These are phyloP conservation scores for Glossophaga mutica DNA, from an alignment of 2,797 vertebrate species.

Conservation along the genomic window DNA sequence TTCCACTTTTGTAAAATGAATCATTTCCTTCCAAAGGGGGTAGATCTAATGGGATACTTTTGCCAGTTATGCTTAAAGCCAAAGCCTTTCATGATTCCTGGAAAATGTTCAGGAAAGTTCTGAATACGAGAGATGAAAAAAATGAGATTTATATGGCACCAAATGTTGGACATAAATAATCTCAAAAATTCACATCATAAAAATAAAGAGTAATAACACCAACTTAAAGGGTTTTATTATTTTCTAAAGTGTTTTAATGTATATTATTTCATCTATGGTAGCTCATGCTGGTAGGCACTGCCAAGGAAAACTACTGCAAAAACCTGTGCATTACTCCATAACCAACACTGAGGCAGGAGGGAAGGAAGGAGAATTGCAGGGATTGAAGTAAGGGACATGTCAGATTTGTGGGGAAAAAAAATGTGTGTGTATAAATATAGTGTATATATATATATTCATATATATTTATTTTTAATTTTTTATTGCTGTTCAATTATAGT, in stretches of 20 bases:
- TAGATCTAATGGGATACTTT: not conserved
- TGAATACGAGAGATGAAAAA: constrained; percentile 10
- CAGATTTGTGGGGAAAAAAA: not conserved
- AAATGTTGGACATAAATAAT: not conserved
- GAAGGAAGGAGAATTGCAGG: not conserved
- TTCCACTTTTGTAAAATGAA: not conserved
- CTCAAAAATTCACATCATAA: not conserved
- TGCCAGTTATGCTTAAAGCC: not conserved
- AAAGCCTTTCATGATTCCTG: not conserved
- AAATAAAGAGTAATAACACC: not conserved
- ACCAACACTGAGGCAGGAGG: not conserved
- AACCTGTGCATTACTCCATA: not conserved
- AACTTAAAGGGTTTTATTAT: not conserved
- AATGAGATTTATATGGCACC: not conserved
- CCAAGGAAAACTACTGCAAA: not conserved
- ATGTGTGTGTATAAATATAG: not conserved
- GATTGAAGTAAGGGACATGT: not conserved
- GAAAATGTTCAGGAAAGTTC: not conserved
- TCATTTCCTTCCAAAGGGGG: not conserved
- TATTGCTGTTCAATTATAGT: too few relatives aligned
- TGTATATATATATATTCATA: not conserved
- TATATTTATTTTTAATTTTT: not conserved
- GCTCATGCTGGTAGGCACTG: not conserved
- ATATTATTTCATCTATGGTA: not conserved
- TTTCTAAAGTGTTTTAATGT: not conserved